Base-by-base conservation (phyloP, 2,888 invertebrate genomes). In the Seira ritae region DNA sequence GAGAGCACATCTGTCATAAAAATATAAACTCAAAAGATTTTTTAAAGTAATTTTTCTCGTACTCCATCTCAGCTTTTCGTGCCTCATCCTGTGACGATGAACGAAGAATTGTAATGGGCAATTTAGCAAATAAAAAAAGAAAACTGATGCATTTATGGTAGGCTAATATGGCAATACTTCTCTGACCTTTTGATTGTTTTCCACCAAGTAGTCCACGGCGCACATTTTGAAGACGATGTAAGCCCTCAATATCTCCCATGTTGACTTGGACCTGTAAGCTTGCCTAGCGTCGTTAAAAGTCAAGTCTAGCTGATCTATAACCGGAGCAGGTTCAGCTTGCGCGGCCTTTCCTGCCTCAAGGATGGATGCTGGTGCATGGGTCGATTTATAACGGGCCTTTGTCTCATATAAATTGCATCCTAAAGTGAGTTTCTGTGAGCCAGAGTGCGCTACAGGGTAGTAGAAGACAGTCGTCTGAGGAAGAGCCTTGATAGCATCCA, bases 51-150 rank as follows among this genome's bases (percentile, higher is more conserved):
- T 42, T 42, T 42, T 42, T 42, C 93, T 93, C 62, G 17, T 92
- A 98, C 98, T 95, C 95, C 91, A 98, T 95, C 94, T 98, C 98
- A 87, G 96, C 94, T 91, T 97, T 95, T 91, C 96, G 96, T 0
- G 98, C 99, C 91, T 98, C 96, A 90, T 98, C 97, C 90, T 96
- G 95, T 19, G 95, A 94, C n/a, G n/a, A n/a, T n/a, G n/a, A n/a
- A n/a, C n/a, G n/a, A n/a, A n/a, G n/a, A n/a, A n/a, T n/a, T n/a
- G n/a, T n/a, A n/a, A n/a, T 37, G 31, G 4, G 24, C 3, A 3
- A 50, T 50, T 31, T 31, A 31, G 50, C 12, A n/a, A 50, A 50
- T n/a, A n/a, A n/a, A n/a, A n/a, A n/a, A n/a, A n/a, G n/a, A n/a
- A n/a, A n/a, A n/a, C n/a, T n/a, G n/a, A n/a, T n/a, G n/a, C n/a